A percentile compares a stretch with the other conserved stretches of the same genome.
These are phyloP conservation scores for Tragelaphus scriptus DNA, from an alignment of 2,113 vertebrate species.

Conservation along the genomic window DNA sequence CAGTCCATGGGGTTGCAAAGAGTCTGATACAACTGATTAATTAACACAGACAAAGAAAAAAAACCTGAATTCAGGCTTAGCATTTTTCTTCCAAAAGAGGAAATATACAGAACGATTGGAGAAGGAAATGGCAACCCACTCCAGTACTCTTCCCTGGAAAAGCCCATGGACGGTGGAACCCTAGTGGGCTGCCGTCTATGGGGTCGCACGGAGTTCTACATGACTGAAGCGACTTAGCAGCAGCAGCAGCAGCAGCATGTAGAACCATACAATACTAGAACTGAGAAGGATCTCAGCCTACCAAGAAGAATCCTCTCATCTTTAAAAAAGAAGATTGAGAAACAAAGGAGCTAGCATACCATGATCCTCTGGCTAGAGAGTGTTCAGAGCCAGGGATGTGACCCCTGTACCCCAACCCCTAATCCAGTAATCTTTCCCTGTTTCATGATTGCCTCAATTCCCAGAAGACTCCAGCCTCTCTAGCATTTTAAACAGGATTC, in stretches of 20 bases:
- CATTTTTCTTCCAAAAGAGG: not conserved
- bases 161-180: no score
- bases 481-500: conserved; percentile 23
- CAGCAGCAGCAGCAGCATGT: not conserved
- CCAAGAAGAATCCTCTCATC: not conserved
- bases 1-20: not conserved
- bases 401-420: rapidly evolving
- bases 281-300: not conserved
- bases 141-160: no score
- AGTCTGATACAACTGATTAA: not conserved
- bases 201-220: no score
- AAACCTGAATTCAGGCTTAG: not conserved
- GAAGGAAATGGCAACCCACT: no score
- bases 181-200: no score
- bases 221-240: rapidly evolving
- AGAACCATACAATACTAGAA: not conserved
- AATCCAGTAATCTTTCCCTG: not conserved
- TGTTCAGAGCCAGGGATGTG: not conserved
- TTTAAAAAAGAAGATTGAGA: conserved; percentile 22
- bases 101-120: not conserved
- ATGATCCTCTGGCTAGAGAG: not conserved
- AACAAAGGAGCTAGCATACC: not conserved
- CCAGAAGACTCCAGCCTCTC: not conserved
- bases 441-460: not conserved
- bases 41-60: not conserved